phyloP scores from a whole-genome alignment of 1,140 invertebrate species.

The Halesus radiatus region DNA sequence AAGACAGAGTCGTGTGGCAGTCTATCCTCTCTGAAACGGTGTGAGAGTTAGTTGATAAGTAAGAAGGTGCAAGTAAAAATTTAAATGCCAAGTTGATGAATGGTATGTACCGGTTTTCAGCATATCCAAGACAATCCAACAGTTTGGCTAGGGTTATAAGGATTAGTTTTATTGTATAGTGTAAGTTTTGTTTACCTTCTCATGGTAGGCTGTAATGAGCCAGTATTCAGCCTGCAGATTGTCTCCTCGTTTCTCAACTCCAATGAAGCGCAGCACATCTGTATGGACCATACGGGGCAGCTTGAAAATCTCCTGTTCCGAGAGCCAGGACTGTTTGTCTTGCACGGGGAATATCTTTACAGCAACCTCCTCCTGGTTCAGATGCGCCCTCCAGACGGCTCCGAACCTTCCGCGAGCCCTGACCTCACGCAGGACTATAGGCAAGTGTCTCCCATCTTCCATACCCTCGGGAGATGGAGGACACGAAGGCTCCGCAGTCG shows the following conservation, averaged over 20 bases:
- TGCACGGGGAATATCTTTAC: slow-evolving; percentile 79
- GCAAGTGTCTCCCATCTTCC: slow-evolving; percentile 57
- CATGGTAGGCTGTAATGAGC: slow-evolving; percentile 96
- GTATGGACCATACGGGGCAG: slow-evolving; percentile 93
- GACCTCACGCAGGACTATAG: slow-evolving; percentile 87
- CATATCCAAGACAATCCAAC: too few species aligned
- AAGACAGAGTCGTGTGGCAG: too few species aligned
- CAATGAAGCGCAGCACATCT: slow-evolving; percentile 92
- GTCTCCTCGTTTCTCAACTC: slow-evolving; percentile 89
- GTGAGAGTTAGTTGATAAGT: too few species aligned
- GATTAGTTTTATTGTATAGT: too few species aligned
- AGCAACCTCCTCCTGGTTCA: slow-evolving; percentile 77
- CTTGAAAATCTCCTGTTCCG: slow-evolving; percentile 94
- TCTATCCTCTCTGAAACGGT: too few species aligned
- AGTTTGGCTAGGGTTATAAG: too few species aligned
- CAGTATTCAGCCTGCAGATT: slow-evolving; percentile 91
- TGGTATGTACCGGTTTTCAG: too few species aligned
- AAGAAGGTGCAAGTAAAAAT: too few species aligned
- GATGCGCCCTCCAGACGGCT: slow-evolving; percentile 92
- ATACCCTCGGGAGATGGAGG: slow-evolving; percentile 61
- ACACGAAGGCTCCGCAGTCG: slow-evolving; percentile 73
- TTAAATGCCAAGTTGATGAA: too few species aligned
- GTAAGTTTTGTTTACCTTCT: slow-evolving; percentile 68
- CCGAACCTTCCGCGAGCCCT: slow-evolving; percentile 96
- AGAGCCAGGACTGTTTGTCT: slow-evolving; percentile 87